These are phyloP conservation scores for Phalloptychus januarius DNA, from an alignment of 2,797 vertebrate species.

Conservation along the genomic window DNA sequence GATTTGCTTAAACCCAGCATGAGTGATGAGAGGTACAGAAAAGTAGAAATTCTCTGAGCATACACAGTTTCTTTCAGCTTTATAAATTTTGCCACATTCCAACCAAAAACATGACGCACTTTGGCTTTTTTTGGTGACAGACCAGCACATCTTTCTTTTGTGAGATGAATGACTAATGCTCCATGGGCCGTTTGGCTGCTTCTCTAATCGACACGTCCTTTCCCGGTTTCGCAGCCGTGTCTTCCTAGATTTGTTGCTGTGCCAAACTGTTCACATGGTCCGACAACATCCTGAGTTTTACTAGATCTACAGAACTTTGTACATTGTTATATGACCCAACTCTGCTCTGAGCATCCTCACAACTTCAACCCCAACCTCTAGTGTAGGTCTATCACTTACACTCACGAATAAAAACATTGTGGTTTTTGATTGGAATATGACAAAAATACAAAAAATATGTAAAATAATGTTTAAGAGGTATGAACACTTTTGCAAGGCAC, in stretches of 20 bases:
- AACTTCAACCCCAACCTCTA: background rate
- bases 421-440: background rate
- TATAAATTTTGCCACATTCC: background rate
- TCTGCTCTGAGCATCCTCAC: background rate
- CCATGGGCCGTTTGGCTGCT: background rate
- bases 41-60: background rate
- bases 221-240: background rate
- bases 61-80: background rate
- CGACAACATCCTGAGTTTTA: background rate
- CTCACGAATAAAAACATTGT: background rate
- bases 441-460: background rate
- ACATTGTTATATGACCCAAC: background rate
- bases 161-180: background rate
- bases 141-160: background rate
- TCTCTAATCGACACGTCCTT: background rate
- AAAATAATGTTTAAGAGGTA: no score
- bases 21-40: background rate
- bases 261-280: background rate
- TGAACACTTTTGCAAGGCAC: background rate
- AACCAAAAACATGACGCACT: background rate
- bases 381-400: background rate
- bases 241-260: background rate
- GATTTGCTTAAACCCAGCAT: background rate
- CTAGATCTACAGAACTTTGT: background rate
- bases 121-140: background rate